Percentiles rank a stretch among this genome's conserved stretches.
Conservation (phyloP, 2,888 invertebrate species). For the Amblyteles armatorius region DNA sequence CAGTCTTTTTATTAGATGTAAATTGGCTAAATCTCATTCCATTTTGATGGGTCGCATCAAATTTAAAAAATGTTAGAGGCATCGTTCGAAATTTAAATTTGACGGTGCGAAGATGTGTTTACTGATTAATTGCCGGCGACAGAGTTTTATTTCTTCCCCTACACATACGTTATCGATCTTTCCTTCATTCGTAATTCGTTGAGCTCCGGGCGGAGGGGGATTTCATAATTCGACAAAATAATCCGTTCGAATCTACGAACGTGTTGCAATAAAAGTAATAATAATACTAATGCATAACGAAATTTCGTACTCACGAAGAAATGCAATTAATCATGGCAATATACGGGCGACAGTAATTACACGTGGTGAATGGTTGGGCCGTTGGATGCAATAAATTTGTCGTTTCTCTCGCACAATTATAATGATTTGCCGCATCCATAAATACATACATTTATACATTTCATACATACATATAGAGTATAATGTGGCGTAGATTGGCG, state of each 20-base stretch:
- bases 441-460: constrained; percentile 53
- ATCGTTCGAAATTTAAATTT: background rate
- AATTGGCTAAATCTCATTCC: too few species aligned
- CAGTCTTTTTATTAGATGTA: too few species aligned
- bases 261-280: constrained; percentile 35
- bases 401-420: constrained; percentile 65
- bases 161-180: background rate
- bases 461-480: constrained; percentile 42
- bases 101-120: background rate
- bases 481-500: constrained; percentile 41
- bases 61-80: too few species aligned
- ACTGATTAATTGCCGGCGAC: background rate
- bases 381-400: constrained; percentile 62
- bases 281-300: constrained; percentile 39
- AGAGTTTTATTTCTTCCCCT: background rate
- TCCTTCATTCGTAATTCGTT: background rate
- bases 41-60: too few species aligned
- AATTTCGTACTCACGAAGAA: constrained; percentile 50
- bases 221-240: background rate
- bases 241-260: background rate
- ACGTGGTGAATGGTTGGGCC: constrained; percentile 47
- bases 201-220: background rate
- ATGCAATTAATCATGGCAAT: constrained; percentile 58
- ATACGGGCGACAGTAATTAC: constrained; percentile 60
- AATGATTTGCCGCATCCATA: constrained; percentile 66